Conservation (phyloP, 2,113 vertebrate genomes). For the Platysteira castanea region DNA sequence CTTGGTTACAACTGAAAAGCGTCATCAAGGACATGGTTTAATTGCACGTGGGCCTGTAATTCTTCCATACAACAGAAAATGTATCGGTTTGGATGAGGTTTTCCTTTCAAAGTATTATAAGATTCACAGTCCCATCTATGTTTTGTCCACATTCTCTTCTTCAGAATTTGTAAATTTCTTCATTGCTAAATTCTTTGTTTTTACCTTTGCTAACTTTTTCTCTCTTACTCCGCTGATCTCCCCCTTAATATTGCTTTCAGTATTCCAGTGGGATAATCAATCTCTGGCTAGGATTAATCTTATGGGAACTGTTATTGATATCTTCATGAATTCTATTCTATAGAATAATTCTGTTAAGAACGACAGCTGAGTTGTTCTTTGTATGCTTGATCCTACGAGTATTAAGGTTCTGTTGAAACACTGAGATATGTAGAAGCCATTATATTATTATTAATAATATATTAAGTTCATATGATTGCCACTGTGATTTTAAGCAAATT, state of each 20-base stretch:
- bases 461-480: no score
- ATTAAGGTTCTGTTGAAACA: not conserved
- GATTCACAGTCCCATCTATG: not conserved
- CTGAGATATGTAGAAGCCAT: not conserved
- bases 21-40: not conserved
- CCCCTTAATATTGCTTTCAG: not conserved
- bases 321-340: not conserved
- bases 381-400: not conserved
- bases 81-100: not conserved
- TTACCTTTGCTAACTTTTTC: not conserved
- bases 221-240: not conserved
- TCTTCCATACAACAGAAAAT: not conserved
- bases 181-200: not conserved
- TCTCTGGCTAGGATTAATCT: not conserved
- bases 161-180: not conserved
- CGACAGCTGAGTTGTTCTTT: not conserved
- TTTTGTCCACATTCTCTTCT: not conserved
- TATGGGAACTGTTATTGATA: not conserved
- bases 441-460: no score
- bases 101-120: not conserved
- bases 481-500: not conserved
- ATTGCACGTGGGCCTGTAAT: rapidly evolving
- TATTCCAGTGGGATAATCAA: not conserved
- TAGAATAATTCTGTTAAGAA: not conserved
- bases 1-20: not conserved